Evolutionary conservation across 2,888 invertebrate genomes (phyloP).

Genomic region (Schizaphis graminum): DNA sequence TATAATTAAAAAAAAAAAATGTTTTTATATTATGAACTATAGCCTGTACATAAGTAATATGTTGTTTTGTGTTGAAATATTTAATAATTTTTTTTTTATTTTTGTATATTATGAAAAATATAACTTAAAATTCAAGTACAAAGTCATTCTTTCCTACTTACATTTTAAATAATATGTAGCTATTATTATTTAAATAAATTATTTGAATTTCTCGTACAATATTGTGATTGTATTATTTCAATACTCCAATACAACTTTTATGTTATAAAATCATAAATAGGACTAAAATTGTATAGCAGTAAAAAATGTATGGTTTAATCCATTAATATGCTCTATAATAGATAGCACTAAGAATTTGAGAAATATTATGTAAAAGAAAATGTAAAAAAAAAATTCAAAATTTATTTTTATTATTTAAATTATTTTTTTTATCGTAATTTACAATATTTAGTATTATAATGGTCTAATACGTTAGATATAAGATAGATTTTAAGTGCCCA

Average conservation of each 20-base stretch:
- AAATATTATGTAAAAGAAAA: too few relatives aligned
- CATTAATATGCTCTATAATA: too few relatives aligned
- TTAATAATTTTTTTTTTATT: background rate
- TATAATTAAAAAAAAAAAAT: background rate
- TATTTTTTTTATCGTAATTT: too few relatives aligned
- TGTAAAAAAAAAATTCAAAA: too few relatives aligned
- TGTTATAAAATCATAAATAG: too few relatives aligned
- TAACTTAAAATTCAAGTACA: background rate
- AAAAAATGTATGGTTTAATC: too few relatives aligned
- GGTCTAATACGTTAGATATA: too few relatives aligned
- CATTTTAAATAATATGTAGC: background rate
- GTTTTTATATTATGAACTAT: background rate
- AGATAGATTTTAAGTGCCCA: too few relatives aligned
- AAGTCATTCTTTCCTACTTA: background rate
- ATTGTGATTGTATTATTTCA: background rate
- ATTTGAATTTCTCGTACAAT: background rate
- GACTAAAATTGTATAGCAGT: too few relatives aligned
- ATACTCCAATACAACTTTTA: background rate
- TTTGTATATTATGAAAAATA: background rate
- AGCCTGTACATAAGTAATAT: background rate
- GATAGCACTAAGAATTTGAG: too few relatives aligned
- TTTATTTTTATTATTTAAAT: too few relatives aligned
- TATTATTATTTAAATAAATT: background rate
- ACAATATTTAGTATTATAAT: too few relatives aligned
- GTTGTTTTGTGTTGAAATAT: background rate